Percentiles rank a stretch among this genome's conserved stretches.
phyloP scores from a whole-genome alignment of 2,113 vertebrate species.

The Uria aalge region DNA sequence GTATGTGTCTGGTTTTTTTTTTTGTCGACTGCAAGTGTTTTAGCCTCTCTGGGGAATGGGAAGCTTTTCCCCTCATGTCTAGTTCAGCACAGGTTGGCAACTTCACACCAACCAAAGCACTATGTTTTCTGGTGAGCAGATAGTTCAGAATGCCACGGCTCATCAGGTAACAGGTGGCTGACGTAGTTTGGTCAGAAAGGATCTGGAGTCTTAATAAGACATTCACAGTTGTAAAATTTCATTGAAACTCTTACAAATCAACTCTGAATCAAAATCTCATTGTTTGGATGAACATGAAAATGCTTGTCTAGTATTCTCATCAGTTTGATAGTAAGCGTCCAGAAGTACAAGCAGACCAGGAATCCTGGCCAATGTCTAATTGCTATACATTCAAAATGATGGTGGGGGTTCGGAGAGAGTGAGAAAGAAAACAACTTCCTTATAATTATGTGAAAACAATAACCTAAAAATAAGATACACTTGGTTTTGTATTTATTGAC shows the following conservation, averaged over 20 bases:
- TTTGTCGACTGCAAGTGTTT: background rate
- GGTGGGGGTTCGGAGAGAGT: background rate
- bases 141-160: background rate
- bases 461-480: background rate
- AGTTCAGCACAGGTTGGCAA: background rate
- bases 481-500: constrained; percentile 45
- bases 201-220: background rate
- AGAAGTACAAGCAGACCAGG: background rate
- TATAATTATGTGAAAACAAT: constrained; percentile 3
- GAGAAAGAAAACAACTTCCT: background rate
- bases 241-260: background rate
- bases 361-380: background rate
- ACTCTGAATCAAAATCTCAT: background rate
- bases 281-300: background rate
- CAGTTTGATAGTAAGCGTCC: background rate
- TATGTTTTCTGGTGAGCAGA: background rate
- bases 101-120: background rate
- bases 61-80: background rate
- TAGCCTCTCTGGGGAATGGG: background rate
- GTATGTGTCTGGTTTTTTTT: background rate
- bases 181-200: background rate
- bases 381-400: background rate
- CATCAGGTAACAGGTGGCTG: background rate
- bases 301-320: background rate
- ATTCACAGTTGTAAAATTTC: background rate